Evolutionary conservation across 1,140 invertebrate species (phyloP).

Genomic region (Ceratitis capitata): DNA sequence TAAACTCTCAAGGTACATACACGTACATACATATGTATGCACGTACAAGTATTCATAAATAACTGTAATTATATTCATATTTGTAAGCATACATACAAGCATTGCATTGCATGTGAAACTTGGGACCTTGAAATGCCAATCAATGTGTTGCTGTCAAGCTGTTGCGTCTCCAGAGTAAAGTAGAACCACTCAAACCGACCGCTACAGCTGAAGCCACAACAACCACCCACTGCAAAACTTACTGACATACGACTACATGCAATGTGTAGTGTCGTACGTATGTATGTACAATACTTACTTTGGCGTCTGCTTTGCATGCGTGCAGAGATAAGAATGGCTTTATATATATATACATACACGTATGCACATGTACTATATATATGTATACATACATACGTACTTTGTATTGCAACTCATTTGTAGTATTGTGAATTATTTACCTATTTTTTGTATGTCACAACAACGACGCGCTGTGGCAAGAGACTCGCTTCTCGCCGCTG

Average conservation of each 20-base stretch:
- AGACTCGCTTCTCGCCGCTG: background rate
- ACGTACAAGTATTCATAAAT: background rate
- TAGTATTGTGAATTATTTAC: conserved; percentile 21
- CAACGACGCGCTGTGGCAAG: background rate
- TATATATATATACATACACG: background rate
- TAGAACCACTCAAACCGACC: background rate
- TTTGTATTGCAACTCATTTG: background rate
- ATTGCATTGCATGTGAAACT: background rate
- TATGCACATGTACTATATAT: too few relatives aligned
- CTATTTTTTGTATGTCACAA: background rate
- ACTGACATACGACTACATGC: background rate
- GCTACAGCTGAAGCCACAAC: background rate
- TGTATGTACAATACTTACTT: too few relatives aligned
- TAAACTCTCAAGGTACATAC: background rate
- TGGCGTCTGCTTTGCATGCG: background rate
- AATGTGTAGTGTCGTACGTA: too few relatives aligned
- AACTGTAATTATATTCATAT: background rate
- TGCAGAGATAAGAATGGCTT: background rate
- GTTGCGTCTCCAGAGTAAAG: background rate
- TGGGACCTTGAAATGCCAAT: conserved; percentile 25
- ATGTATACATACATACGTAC: background rate
- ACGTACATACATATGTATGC: background rate
- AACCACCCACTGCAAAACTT: background rate
- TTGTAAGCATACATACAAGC: too few relatives aligned
- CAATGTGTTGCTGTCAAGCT: background rate